Conservation (phyloP, 35 echinoderm and acorn worm species). For the Diadema setosum region DNA sequence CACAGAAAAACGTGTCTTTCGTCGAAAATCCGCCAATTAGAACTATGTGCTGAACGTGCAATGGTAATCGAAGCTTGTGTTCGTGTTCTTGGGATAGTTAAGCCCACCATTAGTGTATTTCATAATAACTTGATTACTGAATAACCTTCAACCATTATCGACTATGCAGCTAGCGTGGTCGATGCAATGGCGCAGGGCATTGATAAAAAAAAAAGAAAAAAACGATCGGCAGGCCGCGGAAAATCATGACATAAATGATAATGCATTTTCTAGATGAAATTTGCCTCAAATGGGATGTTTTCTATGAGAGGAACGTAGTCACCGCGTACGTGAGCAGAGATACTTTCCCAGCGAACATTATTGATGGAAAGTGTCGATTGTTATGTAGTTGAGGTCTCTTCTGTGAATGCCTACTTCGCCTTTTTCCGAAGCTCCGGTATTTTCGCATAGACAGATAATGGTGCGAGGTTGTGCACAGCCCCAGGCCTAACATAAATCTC, state of each 20-base stretch:
- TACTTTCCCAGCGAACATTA: neutral
- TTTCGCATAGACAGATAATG: constrained; percentile 9
- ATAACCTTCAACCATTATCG: neutral
- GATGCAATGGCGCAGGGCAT: no score
- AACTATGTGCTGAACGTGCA: neutral
- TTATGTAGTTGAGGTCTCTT: neutral
- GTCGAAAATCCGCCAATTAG: neutral
- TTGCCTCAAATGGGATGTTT: no score
- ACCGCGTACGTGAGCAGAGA: no score
- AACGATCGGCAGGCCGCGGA: no score
- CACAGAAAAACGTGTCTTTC: neutral
- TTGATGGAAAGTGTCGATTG: neutral
- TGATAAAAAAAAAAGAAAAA: no score
- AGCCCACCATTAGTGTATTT: neutral
- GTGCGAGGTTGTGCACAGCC: constrained; percentile 12
- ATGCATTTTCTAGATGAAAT: no score
- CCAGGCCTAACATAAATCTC: constrained; percentile 24
- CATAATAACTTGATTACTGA: neutral
- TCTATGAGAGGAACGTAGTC: no score
- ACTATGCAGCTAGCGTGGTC: no score
- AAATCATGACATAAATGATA: no score
- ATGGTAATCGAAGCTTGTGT: constrained; percentile 2
- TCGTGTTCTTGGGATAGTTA: neutral
- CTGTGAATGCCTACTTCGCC: neutral
- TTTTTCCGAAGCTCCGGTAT: neutral